Evolutionary conservation across 2,888 invertebrate species (phyloP), one percentile per base, ranked within the genome.

Genomic region (Erynnis tages): DNA sequence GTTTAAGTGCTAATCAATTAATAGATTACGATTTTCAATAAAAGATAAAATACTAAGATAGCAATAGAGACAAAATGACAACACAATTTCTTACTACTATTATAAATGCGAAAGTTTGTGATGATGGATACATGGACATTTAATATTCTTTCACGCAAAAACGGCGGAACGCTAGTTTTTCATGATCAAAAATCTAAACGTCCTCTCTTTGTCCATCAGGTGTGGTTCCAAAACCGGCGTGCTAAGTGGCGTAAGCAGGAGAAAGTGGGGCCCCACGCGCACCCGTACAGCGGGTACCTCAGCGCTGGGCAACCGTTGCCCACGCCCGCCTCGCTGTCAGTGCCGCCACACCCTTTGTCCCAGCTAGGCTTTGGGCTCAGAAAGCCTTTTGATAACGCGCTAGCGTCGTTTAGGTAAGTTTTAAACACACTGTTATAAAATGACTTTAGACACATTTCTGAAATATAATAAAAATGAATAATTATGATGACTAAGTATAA

Each of bases 171-270:
- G n/a, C n/a, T n/a, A n/a, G n/a, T n/a, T n/a, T n/a, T n/a, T n/a
- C n/a, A n/a, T n/a, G n/a, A n/a, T 30, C 4, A 17, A 5, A 32
- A 10, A 23, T n/a, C 6, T 16, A 35, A 25, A 34, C 5, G 1
- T 16, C 16, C 1, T 34, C 1, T 37, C 13, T 76, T 37, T 65
- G 57, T 54, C 65, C 90, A 88, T 1, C 91, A 97, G 97, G 97
- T 97, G 11, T 97, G 97, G 97, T 97, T 97, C 83, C 97, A 97
- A 91, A 97, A 97, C 80, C 92, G 97, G 19, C 92, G 97, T 10
- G 97, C 97, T 46, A 97, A 97, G 82, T 97, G 97, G 97, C 92
- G 97, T 23, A 97, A 97, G 73, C 96, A 96, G 71, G 97, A 97
- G 81, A 97, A 96, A 90, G 97, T 97, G 57, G 97, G 97, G 13